Base-by-base conservation (phyloP, 2,113 vertebrate species). In the Chinchilla lanigera region DNA sequence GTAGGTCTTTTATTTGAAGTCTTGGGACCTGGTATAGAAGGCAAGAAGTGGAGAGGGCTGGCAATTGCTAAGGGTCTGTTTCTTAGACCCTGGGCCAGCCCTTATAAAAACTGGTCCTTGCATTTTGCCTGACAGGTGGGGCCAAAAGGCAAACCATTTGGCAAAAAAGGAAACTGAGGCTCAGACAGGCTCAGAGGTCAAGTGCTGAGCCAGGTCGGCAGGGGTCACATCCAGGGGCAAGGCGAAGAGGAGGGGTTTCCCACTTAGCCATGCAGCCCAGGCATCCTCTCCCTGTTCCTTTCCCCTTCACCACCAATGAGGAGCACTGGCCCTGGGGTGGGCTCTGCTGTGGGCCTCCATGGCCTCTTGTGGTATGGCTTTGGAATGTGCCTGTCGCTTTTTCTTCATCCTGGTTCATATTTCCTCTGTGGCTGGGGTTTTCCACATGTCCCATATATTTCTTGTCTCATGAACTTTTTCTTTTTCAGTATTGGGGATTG, bases 221-320 rank as follows among this genome's bases (percentile, higher is more conserved):
- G 44, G 78, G 44, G 63, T 35, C 63, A 65, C 63, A n/a, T 14
- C 52, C 44, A 13, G 35, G 24, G 17, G 44, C 1, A 4, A 19
- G 71, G 71, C 20, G 28, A 4, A 35, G 3, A 0, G 30, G 13
- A 0, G 11, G 4, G 35, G 19, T 28, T 50, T 24, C 41, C 22
- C 52, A 2, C 28, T 20, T 13, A 33, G 17, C 56, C 47, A 5
- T 24, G 38, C 71, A 47, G 30, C 75, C 60, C 50, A 17, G 73
- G 44, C 44, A 13, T 75, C 89, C 50, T 11, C 44, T 52, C 33
- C 58, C 50, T 13, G 22, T 84, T 93, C 33, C 54, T 86, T 30
- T 38, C 10, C 20, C 50, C 47, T 17, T 41, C 33, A 6, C 16
- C 10, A 3, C 5, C 13, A 26, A 3, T 0, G 3, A 0, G 1